Base-by-base conservation (phyloP, 2,888 invertebrate species). In the Lacanobia wlatinum region DNA sequence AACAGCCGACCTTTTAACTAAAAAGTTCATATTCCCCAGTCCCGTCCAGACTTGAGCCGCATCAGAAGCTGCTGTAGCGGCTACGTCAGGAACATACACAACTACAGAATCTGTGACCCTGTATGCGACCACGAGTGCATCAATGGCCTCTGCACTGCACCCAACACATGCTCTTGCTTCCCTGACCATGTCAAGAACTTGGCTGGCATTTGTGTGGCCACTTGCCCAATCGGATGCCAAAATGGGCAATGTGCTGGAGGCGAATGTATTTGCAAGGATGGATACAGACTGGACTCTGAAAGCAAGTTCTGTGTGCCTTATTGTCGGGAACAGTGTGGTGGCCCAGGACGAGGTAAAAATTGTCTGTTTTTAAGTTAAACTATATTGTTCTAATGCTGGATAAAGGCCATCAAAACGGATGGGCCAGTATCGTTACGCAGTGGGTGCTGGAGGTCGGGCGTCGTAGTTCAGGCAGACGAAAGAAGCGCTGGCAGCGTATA, bases 21-120 rank as follows among this genome's bases (percentile, higher is more conserved):
- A 59, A 38, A 58, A 38, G 6, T 40, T 2, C 21, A 21, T 23
- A 28, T 62, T 48, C 89, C 87, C 1, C 91, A 97, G 97, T 96
- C 97, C 0, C 94, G 96, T 1, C 92, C 97, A 9, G 96, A 97
- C 34, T 95, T 97, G 86, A 97, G 97, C 87, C 96, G 96, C 76
- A 97, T 98, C 84, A 96, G 97, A 78, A 96, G 97, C 38, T 98
- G 98, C 89, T 98, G 98, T 88, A 96, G 97, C 0, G 98, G 98
- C 21, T 98, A 97, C 92, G 94, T 96, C 76, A 96, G 97, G 16
- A 97, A 97, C 90, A 93, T 95, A 9, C 96, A 96, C 89, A 95
- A 95, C 88, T 94, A 84, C 84, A 96, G 94, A 5, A 94, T 96
- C 66, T 98, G 97, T 87, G 96, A 97, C 58, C 97, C 97, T 0